phyloP scores from a whole-genome alignment of 2,888 invertebrate species.

The Homarus gammarus region DNA sequence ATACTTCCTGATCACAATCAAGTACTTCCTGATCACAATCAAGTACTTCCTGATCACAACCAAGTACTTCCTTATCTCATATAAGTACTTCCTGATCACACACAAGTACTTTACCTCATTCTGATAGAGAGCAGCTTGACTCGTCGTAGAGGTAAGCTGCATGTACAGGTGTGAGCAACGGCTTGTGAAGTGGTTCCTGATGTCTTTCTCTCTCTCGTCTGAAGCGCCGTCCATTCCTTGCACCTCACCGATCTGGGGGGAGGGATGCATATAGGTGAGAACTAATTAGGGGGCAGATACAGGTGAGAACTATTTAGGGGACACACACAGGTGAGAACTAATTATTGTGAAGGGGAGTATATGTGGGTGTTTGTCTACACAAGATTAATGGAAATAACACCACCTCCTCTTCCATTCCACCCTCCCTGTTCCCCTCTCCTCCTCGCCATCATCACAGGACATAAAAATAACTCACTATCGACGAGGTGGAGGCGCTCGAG shows the following conservation, averaged over 20 bases:
- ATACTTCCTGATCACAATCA: too few species aligned
- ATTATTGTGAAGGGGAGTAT: not conserved
- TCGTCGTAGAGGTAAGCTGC: conserved; percentile 64
- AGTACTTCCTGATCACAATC: conserved; percentile 3
- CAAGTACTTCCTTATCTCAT: too few species aligned
- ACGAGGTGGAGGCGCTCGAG: conserved; percentile 33
- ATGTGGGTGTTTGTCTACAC: not conserved
- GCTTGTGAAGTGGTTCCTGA: conserved; percentile 68
- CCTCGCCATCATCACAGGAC: too few species aligned
- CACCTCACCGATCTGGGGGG: conserved; percentile 62
- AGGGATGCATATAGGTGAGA: too few species aligned
- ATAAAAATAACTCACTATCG: conserved; percentile 54
- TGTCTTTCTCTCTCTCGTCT: conserved; percentile 71
- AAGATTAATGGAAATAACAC: too few species aligned
- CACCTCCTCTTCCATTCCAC: too few species aligned
- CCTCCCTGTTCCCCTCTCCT: too few species aligned
- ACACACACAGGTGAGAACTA: too few species aligned
- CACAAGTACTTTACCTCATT: conserved; percentile 73
- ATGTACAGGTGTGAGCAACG: conserved; percentile 72
- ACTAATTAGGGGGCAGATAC: too few species aligned
- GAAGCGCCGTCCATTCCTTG: conserved; percentile 30
- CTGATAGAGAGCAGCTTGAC: conserved; percentile 71
- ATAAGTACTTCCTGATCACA: too few species aligned
- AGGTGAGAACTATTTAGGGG: too few species aligned
- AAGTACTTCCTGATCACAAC: too few species aligned